Base-by-base conservation (phyloP, 2,888 invertebrate genomes). In the Eilema sororculum region DNA sequence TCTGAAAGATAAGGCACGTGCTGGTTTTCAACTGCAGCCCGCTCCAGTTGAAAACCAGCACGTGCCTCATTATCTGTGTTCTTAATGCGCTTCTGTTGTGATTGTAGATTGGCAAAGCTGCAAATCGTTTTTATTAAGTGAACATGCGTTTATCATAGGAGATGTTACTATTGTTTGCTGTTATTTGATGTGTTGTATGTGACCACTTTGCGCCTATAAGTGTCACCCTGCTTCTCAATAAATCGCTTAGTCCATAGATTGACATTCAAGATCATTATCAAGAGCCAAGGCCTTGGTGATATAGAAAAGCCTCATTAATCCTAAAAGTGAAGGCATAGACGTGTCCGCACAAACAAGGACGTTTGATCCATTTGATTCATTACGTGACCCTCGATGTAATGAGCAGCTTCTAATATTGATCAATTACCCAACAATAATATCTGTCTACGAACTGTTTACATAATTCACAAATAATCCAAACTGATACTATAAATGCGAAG, bases 291-390 rank as follows among this genome's bases (percentile, higher is more conserved):
- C 13, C n/a, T 64, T 28, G 52, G n/a, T 28, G 28, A 64, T n/a
- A 28, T 30, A 52, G 24, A 28, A 33, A 57, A 65, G 65, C 24
- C 56, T 65, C 65, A 30, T 57, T 65, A 57, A 65, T 65, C 65
- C 56, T 33, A 56, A 33, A 16, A 65, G 52, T 65, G 57, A 57
- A 57, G 16, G 65, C 56, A 65, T 57, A 57, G 65, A 57, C 65
- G 57, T 65, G 65, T 65, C 57, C 65, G 57, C 33, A 57, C 33
- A 24, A 56, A 65, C 56, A 56, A 30, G 22, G 33, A 33, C 33
- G 57, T 57, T 57, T 57, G 65, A 65, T 57, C 65, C 56, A 57
- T 57, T 13, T 52, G n/a, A 57, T 65, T 65, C 65, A 65, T 65
- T 65, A 65, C 65, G 65, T 57, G 65, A 57, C 56, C 33, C 65